Conservation (phyloP, 2,888 invertebrate species). For the Reticulitermes lucifugus region DNA sequence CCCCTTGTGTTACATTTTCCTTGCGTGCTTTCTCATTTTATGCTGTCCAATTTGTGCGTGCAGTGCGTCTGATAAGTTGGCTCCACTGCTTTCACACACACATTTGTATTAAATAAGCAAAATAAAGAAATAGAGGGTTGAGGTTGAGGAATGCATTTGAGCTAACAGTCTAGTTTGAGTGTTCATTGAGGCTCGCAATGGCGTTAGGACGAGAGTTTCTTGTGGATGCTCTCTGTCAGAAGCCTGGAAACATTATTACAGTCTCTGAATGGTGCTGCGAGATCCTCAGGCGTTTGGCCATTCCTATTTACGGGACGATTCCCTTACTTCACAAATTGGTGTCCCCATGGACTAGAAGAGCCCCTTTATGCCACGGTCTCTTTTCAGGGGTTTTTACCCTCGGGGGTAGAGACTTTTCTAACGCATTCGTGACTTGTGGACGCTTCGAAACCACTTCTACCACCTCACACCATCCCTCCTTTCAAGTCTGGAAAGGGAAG, state of each 20-base stretch:
- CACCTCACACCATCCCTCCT: background rate
- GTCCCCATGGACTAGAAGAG: background rate
- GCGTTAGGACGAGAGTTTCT: no score
- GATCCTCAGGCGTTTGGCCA: background rate
- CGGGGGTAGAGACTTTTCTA: background rate
- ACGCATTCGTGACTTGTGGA: slow-evolving; percentile 7
- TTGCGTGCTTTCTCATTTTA: no score
- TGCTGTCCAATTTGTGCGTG: no score
- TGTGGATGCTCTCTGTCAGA: background rate
- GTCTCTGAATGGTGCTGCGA: background rate
- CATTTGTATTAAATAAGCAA: no score
- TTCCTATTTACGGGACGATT: background rate
- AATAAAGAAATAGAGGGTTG: no score
- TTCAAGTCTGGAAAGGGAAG: background rate
- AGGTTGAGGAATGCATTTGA: no score
- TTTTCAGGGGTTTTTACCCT: background rate
- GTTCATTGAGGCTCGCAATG: no score
- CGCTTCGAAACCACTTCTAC: background rate
- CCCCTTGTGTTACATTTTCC: no score
- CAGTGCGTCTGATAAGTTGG: no score
- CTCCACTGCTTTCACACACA: no score
- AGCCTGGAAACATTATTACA: background rate
- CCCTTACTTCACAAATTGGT: slow-evolving; percentile 6
- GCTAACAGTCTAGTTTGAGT: no score
- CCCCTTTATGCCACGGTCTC: background rate